Evolutionary conservation across 2,888 invertebrate genomes (phyloP).

Genomic region (Cheilosia scutellata): DNA sequence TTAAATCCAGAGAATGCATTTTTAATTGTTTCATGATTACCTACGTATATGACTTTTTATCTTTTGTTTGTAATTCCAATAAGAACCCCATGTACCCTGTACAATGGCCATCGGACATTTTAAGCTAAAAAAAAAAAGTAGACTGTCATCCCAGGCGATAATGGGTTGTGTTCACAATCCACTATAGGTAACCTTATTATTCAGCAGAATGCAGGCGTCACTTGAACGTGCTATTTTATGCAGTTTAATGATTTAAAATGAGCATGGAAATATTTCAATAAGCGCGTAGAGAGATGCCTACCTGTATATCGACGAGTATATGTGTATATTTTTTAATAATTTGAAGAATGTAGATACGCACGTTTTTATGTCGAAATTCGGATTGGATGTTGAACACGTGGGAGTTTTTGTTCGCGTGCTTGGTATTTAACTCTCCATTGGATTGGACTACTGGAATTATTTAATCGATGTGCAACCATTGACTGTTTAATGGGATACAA

Average conservation of each 20-base stretch:
- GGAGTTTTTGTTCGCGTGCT: too few species aligned
- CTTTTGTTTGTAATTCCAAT: not conserved
- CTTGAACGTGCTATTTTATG: not conserved
- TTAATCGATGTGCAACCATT: too few species aligned
- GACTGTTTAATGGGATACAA: too few species aligned
- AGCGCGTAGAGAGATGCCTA: too few species aligned
- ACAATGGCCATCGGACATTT: not conserved
- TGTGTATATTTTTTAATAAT: too few species aligned
- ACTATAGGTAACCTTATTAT: constrained; percentile 7
- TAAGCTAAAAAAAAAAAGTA: constrained; percentile 4
- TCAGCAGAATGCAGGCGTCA: constrained; percentile 17
- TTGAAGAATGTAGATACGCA: too few species aligned
- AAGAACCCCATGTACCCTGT: not conserved
- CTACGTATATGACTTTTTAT: too few species aligned
- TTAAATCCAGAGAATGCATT: not conserved
- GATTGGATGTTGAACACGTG: too few species aligned
- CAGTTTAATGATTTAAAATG: not conserved
- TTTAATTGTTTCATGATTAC: not conserved
- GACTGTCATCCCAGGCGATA: constrained; percentile 14
- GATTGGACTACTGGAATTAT: too few species aligned
- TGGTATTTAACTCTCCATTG: too few species aligned
- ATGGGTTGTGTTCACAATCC: constrained; percentile 11
- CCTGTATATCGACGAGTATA: too few species aligned
- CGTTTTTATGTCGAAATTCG: too few species aligned
- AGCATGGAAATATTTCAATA: not conserved